These are phyloP conservation scores for Gallinago solitaria DNA, from an alignment of 2,797 vertebrate species.

Conservation along the genomic window DNA sequence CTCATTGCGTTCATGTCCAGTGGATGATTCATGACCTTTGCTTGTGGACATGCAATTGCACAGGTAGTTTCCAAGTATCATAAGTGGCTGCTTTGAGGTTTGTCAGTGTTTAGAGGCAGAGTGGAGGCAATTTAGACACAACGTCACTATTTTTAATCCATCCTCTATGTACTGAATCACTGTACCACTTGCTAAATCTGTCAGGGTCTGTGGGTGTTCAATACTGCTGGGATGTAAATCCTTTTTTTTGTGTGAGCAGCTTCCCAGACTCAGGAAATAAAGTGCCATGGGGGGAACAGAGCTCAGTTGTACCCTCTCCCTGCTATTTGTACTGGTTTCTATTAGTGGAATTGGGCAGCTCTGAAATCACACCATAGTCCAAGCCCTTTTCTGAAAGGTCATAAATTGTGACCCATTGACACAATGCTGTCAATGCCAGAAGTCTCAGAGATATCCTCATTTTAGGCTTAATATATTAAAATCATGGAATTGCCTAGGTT, in stretches of 20 bases:
- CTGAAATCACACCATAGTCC: background rate
- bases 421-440: background rate
- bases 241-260: slow-evolving; percentile 19
- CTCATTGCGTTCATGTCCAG: background rate
- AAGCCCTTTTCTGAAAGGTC: background rate
- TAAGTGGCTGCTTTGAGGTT: slow-evolving; percentile 19
- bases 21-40: background rate
- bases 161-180: slow-evolving; percentile 69
- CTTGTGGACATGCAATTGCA: background rate
- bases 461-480: background rate
- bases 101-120: background rate
- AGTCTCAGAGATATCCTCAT: background rate
- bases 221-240: slow-evolving; percentile 40
- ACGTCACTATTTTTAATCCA: slow-evolving; percentile 73
- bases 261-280: slow-evolving; percentile 11
- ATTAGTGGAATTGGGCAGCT: background rate
- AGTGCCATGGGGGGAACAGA: background rate
- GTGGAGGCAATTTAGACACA: slow-evolving; percentile 25
- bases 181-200: slow-evolving; percentile 68
- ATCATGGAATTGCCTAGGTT: background rate
- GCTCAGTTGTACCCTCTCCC: background rate
- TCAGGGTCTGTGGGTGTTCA: slow-evolving; percentile 65
- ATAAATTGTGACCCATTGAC: background rate
- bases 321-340: background rate
- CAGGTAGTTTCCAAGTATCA: background rate